Evolutionary conservation across 1,140 invertebrate species (phyloP), one percentile per base, ranked within the genome.

Genomic region (Drosophila tropicalis): DNA sequence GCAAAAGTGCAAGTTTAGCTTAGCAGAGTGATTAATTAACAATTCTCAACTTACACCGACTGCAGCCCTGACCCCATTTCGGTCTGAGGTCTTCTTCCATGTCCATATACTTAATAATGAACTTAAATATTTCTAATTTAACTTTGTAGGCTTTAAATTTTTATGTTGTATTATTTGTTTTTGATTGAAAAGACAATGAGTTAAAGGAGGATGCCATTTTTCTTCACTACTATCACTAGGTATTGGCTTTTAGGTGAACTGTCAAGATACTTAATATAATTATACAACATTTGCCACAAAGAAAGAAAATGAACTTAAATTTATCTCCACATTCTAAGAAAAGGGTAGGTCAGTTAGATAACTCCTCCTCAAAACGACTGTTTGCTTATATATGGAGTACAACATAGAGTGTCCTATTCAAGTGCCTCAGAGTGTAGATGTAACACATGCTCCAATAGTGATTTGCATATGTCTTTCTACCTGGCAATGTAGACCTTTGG

Each of bases 391-490:
- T 10, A 10, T 36, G 9, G 2, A 10, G 34, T 34, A 34, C 34
- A 39, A 0, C 12, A 39, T 2, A 9, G 9, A 9, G 17, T 12
- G 10, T 51, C 19, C 44, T 22, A 22, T 41, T 62, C 3, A 25
- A 3, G 19, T 62, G 39, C 25, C 29, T 32, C n/a, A 17, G 3
- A 51, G 44, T 51, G 44, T 51, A 10, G 44, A 10, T 51, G 44
- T 44, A 69, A 58, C 34, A 44, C 40, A 41, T 55, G 68, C 36
- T 39, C 51, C 32, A 36, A 41, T 62, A 70, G 70, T 76, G 74
- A 77, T 77, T 77, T 77, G 74, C 74, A 77, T 77, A 77, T 77
- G 74, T 76, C 73, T 76, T 56, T 76, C 39, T 19, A 60, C 56
- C 63, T 80, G 83, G 77, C 70, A 47, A 57, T 63, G 47, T 25